Evolutionary conservation across 1,140 invertebrate species (phyloP).

Genomic region (Magallana gigas): DNA sequence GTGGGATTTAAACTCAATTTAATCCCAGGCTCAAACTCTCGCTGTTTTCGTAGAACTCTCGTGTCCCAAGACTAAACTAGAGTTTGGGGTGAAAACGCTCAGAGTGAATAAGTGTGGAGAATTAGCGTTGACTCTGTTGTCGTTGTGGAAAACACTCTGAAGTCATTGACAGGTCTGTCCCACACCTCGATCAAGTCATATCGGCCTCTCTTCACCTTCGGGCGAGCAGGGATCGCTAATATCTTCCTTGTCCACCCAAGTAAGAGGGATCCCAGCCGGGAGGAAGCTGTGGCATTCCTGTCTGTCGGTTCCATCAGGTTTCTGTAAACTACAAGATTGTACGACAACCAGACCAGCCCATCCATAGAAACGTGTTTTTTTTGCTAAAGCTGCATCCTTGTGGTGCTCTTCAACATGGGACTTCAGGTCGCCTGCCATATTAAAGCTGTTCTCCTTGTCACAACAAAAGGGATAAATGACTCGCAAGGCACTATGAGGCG

Average conservation of each 20-base stretch:
- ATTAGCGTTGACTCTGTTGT: background rate
- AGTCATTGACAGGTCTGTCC: background rate
- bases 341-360: background rate
- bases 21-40: no score
- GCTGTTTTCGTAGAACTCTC: no score
- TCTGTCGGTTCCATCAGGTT: background rate
- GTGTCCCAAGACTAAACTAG: no score
- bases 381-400: background rate
- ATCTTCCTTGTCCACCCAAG: background rate
- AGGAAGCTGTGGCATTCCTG: background rate
- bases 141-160: background rate
- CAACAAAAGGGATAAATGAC: background rate
- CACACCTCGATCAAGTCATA: background rate
- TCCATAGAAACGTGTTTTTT: no score
- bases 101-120: background rate
- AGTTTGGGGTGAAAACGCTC: no score
- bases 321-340: no score
- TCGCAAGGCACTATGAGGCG: background rate
- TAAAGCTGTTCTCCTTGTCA: background rate
- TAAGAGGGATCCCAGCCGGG: background rate
- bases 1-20: no score
- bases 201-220: background rate
- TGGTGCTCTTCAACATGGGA: background rate
- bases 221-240: background rate
- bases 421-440: background rate